Percentiles rank a stretch among this genome's conserved stretches.
phyloP scores from a whole-genome alignment of 2,888 invertebrate genomes.

The Chaetogeoica ovagalla region DNA sequence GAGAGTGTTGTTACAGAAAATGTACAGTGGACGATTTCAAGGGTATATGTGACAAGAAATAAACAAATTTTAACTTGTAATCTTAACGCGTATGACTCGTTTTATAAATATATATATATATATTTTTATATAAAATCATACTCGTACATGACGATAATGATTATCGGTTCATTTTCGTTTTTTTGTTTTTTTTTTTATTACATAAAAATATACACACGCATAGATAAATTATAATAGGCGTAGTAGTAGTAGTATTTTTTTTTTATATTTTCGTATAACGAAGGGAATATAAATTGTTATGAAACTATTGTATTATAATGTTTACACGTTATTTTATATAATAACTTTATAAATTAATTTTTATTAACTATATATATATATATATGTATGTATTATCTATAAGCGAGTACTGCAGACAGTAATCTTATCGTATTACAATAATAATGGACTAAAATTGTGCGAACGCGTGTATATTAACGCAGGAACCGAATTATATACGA shows the following conservation, averaged over 20 bases:
- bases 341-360: constrained; percentile 43
- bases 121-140: too few species aligned
- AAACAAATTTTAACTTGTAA: background rate
- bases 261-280: constrained; percentile 21
- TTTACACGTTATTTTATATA: constrained; percentile 10
- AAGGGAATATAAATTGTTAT: constrained; percentile 26
- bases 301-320: constrained; percentile 17
- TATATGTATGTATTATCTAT: too few species aligned
- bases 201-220: too few species aligned
- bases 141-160: constrained; percentile 8
- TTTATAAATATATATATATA: constrained; percentile 2
- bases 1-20: constrained; percentile 2
- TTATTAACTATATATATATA: background rate
- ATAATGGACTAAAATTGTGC: constrained; percentile 41
- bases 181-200: background rate
- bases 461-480: constrained; percentile 26
- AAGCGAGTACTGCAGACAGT: background rate
- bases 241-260: background rate
- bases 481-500: constrained; percentile 30
- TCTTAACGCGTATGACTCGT: constrained; percentile 18
- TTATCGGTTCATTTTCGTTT: constrained; percentile 5
- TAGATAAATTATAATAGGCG: too few species aligned
- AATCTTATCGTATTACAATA: constrained; percentile 18
- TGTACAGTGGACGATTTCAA: constrained; percentile 13
- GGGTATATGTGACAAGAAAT: constrained; percentile 18